Conservation (phyloP, 2,113 vertebrate genomes). For the Motacilla alba region DNA sequence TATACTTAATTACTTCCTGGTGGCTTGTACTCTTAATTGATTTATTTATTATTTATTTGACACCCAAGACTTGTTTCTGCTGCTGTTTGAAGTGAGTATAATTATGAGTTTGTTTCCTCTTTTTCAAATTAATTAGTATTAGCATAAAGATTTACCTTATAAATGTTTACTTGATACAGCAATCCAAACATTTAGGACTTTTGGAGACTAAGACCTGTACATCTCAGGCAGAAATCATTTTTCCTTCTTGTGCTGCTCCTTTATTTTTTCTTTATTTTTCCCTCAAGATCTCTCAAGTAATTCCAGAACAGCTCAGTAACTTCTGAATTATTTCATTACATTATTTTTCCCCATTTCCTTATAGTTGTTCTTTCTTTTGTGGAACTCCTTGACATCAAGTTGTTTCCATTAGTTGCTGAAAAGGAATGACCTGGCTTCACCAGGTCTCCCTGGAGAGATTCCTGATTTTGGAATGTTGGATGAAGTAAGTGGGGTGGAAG, state of each 20-base stretch:
- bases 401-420: background rate
- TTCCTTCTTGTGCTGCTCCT: background rate
- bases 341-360: background rate
- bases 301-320: background rate
- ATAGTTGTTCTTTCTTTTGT: background rate
- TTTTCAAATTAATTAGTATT: background rate
- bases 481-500: background rate
- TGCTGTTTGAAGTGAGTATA: background rate
- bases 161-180: background rate
- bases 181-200: background rate
- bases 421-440: background rate
- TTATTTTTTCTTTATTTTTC: fast-evolving
- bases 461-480: background rate
- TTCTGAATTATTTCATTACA: background rate
- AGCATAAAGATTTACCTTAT: background rate
- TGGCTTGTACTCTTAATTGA: background rate
- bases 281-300: background rate
- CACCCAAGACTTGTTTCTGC: background rate
- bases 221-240: background rate
- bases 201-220: background rate
- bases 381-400: background rate
- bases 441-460: background rate
- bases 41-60: background rate
- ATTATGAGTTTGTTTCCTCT: background rate
- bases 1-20: background rate